A percentile compares a stretch with the other conserved stretches of the same genome.
Evolutionary conservation across 2,113 vertebrate species (phyloP).

Genomic region (Meles meles): DNA sequence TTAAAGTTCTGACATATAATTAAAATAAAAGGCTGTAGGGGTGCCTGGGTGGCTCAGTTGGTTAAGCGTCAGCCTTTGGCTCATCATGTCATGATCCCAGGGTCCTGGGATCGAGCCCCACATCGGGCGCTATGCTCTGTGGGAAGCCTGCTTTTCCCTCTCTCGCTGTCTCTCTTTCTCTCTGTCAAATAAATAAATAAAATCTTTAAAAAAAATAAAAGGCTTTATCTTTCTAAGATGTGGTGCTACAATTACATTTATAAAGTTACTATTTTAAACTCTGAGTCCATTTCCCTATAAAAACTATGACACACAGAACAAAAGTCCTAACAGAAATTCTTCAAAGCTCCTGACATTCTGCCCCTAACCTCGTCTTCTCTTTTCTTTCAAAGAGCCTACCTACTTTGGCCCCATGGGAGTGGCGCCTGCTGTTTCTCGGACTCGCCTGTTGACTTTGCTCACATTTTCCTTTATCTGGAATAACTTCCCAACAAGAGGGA

Average conservation of each 20-base stretch:
- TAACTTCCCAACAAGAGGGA: background rate
- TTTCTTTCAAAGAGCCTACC: background rate
- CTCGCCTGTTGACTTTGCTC: background rate
- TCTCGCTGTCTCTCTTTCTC: too few relatives aligned
- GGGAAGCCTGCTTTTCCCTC: too few relatives aligned
- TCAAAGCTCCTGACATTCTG: background rate
- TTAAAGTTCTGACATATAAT: constrained; percentile 6
- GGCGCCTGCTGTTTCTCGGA: constrained; percentile 27
- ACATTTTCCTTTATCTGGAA: background rate
- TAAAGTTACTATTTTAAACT: background rate
- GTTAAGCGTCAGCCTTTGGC: too few relatives aligned
- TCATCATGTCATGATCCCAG: too few relatives aligned
- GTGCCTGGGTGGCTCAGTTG: too few relatives aligned
- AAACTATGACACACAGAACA: constrained; percentile 3
- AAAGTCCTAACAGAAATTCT: constrained; percentile 33
- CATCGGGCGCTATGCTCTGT: too few relatives aligned
- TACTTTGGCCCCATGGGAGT: background rate
- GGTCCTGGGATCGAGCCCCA: too few relatives aligned
- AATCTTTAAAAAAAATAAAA: too few relatives aligned
- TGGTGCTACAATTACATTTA: background rate
- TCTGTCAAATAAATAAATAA: too few relatives aligned
- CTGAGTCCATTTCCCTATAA: background rate
- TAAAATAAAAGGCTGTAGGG: constrained; percentile 7
- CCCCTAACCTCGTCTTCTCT: background rate
- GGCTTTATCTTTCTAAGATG: background rate